These are phyloP conservation scores for Daphoenositta chrysoptera DNA, from an alignment of 2,113 vertebrate species.

Conservation along the genomic window DNA sequence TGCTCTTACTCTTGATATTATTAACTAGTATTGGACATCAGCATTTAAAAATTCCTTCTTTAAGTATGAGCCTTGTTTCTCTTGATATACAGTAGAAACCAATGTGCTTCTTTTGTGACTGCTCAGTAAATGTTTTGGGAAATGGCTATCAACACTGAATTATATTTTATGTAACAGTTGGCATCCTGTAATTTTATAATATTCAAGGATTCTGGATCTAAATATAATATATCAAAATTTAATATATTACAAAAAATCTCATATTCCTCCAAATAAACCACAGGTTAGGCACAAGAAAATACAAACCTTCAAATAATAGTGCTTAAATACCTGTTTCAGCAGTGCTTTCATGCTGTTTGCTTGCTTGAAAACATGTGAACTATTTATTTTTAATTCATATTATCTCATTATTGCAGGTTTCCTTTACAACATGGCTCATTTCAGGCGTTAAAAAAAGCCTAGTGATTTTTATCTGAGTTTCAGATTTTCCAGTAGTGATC, in stretches of 20 bases:
- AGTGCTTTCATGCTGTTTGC: slow-evolving; percentile 13
- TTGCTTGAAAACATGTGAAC: slow-evolving; percentile 71
- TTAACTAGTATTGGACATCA: not conserved
- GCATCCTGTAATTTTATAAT: not conserved
- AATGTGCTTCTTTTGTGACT: not conserved
- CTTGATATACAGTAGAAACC: not conserved
- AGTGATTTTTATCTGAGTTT: slow-evolving; percentile 75
- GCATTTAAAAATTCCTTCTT: not conserved
- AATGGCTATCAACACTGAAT: not conserved
- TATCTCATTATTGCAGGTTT: slow-evolving; percentile 79
- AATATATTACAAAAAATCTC: slow-evolving; percentile 24
- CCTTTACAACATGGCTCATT: slow-evolving; percentile 74
- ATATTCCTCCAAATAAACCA: slow-evolving; percentile 50
- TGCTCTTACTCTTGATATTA: not conserved
- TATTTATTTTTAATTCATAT: slow-evolving; percentile 79
- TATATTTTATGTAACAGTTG: not conserved
- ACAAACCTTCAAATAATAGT: slow-evolving; percentile 64
- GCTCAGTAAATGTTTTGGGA: not conserved
- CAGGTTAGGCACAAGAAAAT: slow-evolving; percentile 58
- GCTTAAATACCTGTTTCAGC: slow-evolving; percentile 61
- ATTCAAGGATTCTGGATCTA: not conserved
- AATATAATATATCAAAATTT: slow-evolving; percentile 29
- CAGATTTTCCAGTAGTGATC: slow-evolving; percentile 68
- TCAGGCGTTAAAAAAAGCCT: slow-evolving; percentile 64
- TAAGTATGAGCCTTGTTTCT: not conserved